A percentile compares a stretch with the other conserved stretches of the same genome.
These are phyloP conservation scores for Sarcophaga subvicina DNA, from an alignment of 2,888 invertebrate species.

Conservation along the genomic window DNA sequence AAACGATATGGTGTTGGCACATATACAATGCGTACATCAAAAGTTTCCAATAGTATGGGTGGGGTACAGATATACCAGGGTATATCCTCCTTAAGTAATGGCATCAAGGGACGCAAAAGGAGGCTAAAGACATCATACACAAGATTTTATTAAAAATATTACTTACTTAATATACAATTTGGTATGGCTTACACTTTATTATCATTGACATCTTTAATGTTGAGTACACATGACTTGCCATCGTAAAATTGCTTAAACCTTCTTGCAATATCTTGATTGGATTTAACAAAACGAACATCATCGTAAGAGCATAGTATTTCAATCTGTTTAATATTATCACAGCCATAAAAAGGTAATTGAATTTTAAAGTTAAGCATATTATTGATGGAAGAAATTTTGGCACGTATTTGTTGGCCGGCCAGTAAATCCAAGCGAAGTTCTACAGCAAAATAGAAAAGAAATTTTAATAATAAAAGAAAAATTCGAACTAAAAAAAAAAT, in stretches of 20 bases:
- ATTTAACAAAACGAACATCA: conserved; percentile 79
- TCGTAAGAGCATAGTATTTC: conserved; percentile 79
- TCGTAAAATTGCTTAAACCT: conserved; percentile 83
- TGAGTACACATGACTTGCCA: conserved; percentile 79
- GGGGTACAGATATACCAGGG: conserved; percentile 84
- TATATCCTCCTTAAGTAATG: conserved; percentile 78
- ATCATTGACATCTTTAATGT: conserved; percentile 79
- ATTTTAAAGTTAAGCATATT: conserved; percentile 80
- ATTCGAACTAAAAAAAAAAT: neutral
- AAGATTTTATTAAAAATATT: neutral
- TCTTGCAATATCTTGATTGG: conserved; percentile 77
- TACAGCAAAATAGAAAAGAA: conserved; percentile 58
- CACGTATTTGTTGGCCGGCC: conserved; percentile 80
- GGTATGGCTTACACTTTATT: conserved; percentile 80
- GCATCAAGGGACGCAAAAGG: conserved; percentile 85
- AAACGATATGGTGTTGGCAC: conserved; percentile 84
- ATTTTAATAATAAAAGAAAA: neutral
- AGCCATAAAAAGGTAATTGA: conserved; percentile 76
- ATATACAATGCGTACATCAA: conserved; percentile 85
- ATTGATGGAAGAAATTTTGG: conserved; percentile 76
- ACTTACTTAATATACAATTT: neutral
- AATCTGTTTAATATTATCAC: conserved; percentile 73
- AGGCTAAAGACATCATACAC: conserved; percentile 82
- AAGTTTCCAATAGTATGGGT: conserved; percentile 84
- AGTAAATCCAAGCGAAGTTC: conserved; percentile 78